Conservation (phyloP, 2,888 invertebrate species). For the Lasioglossum lativentre region DNA sequence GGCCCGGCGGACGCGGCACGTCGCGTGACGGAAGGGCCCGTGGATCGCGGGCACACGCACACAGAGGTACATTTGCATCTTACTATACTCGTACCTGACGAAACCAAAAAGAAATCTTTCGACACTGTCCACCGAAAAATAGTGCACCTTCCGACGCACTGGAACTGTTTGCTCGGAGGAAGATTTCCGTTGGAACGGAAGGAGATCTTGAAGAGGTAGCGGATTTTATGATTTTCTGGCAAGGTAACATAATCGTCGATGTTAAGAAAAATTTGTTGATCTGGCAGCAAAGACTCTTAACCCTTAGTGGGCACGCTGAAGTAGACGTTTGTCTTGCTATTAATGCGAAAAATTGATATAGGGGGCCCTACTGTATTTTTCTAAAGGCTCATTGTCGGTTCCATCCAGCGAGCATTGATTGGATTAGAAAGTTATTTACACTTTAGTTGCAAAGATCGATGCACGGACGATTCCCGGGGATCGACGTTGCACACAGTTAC, state of each 20-base stretch:
- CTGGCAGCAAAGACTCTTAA: not conserved
- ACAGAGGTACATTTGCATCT: conserved; percentile 64
- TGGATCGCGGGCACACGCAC: conserved; percentile 67
- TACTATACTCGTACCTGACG: conserved; percentile 7
- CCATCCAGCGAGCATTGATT: not conserved
- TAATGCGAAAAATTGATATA: not conserved
- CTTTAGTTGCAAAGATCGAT: not conserved
- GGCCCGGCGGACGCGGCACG: conserved; percentile 67
- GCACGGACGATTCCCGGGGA: conserved; percentile 73
- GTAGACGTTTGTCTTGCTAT: not conserved
- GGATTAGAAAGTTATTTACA: not conserved
- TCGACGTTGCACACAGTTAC: conserved; percentile 57
- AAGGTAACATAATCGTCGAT: not conserved
- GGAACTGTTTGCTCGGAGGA: not conserved
- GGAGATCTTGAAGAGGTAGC: not conserved
- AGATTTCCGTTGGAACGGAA: not conserved
- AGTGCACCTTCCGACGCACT: not conserved
- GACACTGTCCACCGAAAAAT: not conserved
- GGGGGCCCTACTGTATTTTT: not conserved
- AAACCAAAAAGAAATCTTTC: not conserved
- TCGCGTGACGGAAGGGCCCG: conserved; percentile 81
- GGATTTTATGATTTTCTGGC: not conserved
- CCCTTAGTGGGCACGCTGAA: not conserved
- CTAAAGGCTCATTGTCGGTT: not conserved
- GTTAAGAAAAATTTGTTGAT: not conserved